These are phyloP conservation scores for Cyclophora albipunctata DNA, from an alignment of 2,888 invertebrate species.

Conservation along the genomic window DNA sequence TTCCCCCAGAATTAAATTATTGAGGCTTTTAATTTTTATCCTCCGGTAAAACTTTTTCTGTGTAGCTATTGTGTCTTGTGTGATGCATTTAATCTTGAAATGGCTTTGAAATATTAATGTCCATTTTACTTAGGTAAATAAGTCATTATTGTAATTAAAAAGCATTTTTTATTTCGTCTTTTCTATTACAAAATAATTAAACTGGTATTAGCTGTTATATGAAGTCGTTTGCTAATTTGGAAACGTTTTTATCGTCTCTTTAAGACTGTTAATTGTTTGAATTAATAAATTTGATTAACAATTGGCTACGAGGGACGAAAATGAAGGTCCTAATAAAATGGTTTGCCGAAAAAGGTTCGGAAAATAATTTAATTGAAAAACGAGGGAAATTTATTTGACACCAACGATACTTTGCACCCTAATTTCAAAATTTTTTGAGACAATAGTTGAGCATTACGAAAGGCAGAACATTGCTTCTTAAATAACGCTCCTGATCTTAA, in stretches of 20 bases:
- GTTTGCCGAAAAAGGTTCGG: slow-evolving; percentile 32
- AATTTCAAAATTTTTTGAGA: slow-evolving; percentile 14
- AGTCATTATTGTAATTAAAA: neutral
- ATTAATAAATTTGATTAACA: slow-evolving; percentile 50
- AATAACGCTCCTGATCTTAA: too few species aligned
- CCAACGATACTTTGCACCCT: slow-evolving; percentile 17
- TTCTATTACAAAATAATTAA: neutral
- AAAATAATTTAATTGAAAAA: slow-evolving; percentile 26
- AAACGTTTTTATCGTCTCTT: slow-evolving; percentile 30
- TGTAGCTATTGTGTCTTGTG: slow-evolving; percentile 15
- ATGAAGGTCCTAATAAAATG: slow-evolving; percentile 41
- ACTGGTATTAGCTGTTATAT: too few species aligned
- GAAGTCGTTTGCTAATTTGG: too few species aligned
- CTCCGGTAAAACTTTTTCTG: slow-evolving; percentile 26
- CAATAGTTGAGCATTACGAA: slow-evolving; percentile 15
- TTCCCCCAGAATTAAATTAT: slow-evolving; percentile 39
- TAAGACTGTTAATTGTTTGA: slow-evolving; percentile 50
- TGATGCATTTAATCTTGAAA: slow-evolving; percentile 22
- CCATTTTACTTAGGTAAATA: neutral
- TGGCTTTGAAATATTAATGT: slow-evolving; percentile 4
- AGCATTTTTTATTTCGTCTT: neutral
- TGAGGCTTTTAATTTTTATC: slow-evolving; percentile 38
- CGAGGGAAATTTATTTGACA: slow-evolving; percentile 25
- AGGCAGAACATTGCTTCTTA: too few species aligned
- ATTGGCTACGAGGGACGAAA: slow-evolving; percentile 38